Conservation (phyloP, 1,140 invertebrate genomes). For the Argopecten irradians region DNA sequence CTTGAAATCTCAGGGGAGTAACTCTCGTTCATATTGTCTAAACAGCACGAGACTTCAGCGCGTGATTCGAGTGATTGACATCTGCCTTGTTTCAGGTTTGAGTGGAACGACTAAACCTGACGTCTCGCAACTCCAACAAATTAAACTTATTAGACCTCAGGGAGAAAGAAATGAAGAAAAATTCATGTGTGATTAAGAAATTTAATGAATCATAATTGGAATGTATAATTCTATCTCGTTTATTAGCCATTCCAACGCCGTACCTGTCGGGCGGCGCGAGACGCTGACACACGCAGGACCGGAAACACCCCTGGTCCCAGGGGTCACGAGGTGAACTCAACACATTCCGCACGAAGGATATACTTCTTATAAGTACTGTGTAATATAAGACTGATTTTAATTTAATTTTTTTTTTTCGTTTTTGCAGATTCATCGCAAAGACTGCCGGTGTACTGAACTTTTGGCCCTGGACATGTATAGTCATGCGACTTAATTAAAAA, state of each 20-base stretch:
- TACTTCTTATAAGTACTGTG: background rate
- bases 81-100: conserved; percentile 9
- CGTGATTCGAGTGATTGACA: conserved; percentile 20
- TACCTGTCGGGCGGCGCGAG: background rate
- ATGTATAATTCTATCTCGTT: conserved; percentile 12
- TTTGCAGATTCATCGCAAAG: background rate
- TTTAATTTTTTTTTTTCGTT: background rate
- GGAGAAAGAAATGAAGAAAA: background rate
- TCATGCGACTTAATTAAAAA: too few relatives aligned
- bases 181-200: conserved; percentile 17
- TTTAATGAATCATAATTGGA: conserved; percentile 23
- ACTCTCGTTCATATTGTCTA: conserved; percentile 2
- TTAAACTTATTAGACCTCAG: conserved; percentile 15
- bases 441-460: background rate
- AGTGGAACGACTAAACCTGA: background rate
- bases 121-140: background rate
- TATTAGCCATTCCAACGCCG: background rate
- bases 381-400: background rate
- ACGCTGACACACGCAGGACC: background rate
- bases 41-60: conserved; percentile 14
- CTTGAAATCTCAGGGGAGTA: conserved; percentile 20
- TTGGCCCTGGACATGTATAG: background rate
- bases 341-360: background rate
- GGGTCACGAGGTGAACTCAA: conserved; percentile 7
- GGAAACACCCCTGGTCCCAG: background rate